Percentiles rank a stretch among this genome's conserved stretches.
These are phyloP conservation scores for Eremobia ochroleuca DNA, from an alignment of 2,888 invertebrate genomes.

Conservation along the genomic window DNA sequence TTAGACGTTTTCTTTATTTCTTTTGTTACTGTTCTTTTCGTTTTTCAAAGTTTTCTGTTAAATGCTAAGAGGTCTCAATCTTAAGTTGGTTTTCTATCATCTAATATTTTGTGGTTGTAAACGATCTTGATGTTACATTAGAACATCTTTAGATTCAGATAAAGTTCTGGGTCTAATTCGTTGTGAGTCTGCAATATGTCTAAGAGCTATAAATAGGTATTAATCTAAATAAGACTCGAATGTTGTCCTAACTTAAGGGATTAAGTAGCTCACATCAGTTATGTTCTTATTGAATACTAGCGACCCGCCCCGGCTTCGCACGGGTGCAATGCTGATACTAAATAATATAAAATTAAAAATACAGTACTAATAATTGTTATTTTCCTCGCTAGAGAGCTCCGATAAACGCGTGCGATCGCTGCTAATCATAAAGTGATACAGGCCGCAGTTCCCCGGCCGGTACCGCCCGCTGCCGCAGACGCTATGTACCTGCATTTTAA, in stretches of 20 bases:
- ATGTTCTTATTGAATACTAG: not conserved
- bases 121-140: not conserved
- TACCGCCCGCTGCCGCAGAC: too few relatives aligned
- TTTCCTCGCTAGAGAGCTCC: too few relatives aligned
- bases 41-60: not conserved
- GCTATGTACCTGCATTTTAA: too few relatives aligned
- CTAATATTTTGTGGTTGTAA: not conserved
- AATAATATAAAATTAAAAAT: too few relatives aligned
- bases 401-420: too few relatives aligned
- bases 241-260: not conserved
- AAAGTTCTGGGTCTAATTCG: not conserved
- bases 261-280: not conserved
- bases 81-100: not conserved
- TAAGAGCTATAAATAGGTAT: not conserved
- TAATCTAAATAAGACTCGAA: not conserved
- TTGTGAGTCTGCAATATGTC: not conserved
- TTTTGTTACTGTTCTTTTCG: constrained; percentile 11
- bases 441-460: too few relatives aligned
- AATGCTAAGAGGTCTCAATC: not conserved
- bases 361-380: too few relatives aligned
- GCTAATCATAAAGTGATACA: too few relatives aligned
- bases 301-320: too few relatives aligned
- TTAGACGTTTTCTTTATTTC: constrained; percentile 16
- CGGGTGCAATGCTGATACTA: too few relatives aligned
- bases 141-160: not conserved